Percentiles rank a stretch among this genome's conserved stretches.
These are phyloP conservation scores for Parazoanthus atlanticus DNA, from an alignment of 92 coral and sea anemone species.

Conservation along the genomic window DNA sequence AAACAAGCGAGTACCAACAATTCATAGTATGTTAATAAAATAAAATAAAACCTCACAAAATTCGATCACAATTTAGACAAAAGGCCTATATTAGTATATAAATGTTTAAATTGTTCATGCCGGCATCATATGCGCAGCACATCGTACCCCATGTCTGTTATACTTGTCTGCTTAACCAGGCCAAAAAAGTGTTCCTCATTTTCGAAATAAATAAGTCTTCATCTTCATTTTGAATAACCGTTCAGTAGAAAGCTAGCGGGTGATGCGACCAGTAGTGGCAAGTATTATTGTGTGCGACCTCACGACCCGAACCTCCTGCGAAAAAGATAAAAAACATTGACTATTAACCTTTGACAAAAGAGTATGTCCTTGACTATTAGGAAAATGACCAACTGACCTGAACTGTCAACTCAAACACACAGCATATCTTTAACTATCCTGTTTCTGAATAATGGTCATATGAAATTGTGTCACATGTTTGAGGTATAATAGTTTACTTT, in stretches of 20 bases:
- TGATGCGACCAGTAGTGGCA: conserved; percentile 10
- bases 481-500: neutral
- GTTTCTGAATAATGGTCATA: neutral
- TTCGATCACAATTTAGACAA: neutral
- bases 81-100: no score
- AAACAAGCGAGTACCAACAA: neutral
- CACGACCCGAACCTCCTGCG: conserved; percentile 2
- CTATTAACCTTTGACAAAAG: neutral
- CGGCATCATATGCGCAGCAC: neutral
- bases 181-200: no score
- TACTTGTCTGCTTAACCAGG: neutral
- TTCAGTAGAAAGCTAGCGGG: conserved; percentile 1
- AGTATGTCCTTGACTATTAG: neutral
- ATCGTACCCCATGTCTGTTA: neutral
- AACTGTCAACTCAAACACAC: neutral
- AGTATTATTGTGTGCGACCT: neutral
- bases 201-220: neutral
- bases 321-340: neutral
- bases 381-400: neutral
- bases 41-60: no score
- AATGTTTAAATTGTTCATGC: neutral
- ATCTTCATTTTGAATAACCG: neutral
- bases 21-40: no score
- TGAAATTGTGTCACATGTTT: neutral
- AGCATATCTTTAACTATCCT: neutral